Percentiles rank a stretch among this genome's conserved stretches.
Evolutionary conservation across 1,140 invertebrate species (phyloP).

Genomic region (Aphaenogaster ashmeadi): DNA sequence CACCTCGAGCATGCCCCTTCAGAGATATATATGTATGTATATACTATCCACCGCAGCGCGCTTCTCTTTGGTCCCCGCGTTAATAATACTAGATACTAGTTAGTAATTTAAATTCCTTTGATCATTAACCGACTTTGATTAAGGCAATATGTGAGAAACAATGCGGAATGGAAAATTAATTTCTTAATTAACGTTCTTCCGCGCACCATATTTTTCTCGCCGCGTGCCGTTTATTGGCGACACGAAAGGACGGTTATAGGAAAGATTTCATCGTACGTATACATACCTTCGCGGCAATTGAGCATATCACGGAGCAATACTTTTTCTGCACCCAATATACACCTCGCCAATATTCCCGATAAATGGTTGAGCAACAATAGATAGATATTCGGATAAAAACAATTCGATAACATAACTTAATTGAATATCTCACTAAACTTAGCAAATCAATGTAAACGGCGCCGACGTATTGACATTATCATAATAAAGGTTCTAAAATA

Average conservation of each 20-base stretch:
- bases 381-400: constrained; percentile 2
- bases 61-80: constrained; percentile 43
- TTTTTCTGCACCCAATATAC: background rate
- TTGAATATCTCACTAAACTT: constrained; percentile 2
- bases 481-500: background rate
- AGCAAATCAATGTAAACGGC: background rate
- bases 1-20: constrained; percentile 40
- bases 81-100: constrained; percentile 71
- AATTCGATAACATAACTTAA: constrained; percentile 27
- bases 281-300: background rate
- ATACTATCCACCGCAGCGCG: constrained; percentile 10
- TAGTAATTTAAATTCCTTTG: constrained; percentile 77
- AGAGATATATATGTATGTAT: constrained; percentile 26
- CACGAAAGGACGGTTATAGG: background rate
- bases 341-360: background rate
- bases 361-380: constrained; percentile 23
- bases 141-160: constrained; percentile 58
- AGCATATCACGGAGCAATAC: background rate
- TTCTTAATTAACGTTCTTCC: constrained; percentile 48
- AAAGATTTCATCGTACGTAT: background rate
- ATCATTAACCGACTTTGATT: constrained; percentile 70
- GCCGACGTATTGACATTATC: background rate
- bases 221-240: background rate
- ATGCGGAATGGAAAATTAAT: constrained; percentile 53
- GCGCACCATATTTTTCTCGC: background rate